Percentiles rank a stretch among this genome's conserved stretches.
Evolutionary conservation across 2,797 vertebrate species (phyloP).

Genomic region (Spinus olivaceus): DNA sequence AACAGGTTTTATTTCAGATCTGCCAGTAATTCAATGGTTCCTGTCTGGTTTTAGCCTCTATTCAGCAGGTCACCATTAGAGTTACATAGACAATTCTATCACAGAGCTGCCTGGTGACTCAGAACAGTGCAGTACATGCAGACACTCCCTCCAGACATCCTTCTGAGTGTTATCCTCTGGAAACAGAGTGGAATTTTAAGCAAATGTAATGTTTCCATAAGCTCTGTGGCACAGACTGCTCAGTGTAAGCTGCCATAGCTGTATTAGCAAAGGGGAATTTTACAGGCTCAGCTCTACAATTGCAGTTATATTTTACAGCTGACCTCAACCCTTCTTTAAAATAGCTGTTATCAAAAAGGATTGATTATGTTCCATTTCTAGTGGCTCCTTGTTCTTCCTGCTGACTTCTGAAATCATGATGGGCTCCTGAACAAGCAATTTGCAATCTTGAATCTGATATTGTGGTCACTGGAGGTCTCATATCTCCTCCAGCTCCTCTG

Average conservation of each 20-base stretch:
- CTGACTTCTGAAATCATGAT: not conserved
- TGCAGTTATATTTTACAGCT: conserved; percentile 11
- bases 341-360: conserved; percentile 9
- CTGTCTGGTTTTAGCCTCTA: not conserved
- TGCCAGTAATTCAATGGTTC: not conserved
- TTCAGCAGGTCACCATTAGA: not conserved
- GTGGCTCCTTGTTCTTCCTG: not conserved
- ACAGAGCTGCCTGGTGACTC: not conserved
- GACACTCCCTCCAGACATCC: not conserved
- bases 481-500: not conserved
- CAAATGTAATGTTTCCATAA: not conserved
- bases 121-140: not conserved
- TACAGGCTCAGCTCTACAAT: not conserved
- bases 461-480: not conserved
- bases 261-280: not conserved
- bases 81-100: not conserved
- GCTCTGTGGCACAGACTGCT: not conserved
- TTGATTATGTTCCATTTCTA: not conserved
- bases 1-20: not conserved
- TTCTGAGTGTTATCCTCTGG: not conserved
- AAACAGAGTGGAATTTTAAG: conserved; percentile 19
- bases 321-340: not conserved
- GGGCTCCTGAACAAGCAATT: not conserved
- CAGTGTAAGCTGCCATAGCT: not conserved
- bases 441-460: not conserved